Conservation (phyloP, 2,797 vertebrate species). For the Enteromius paludinosus region DNA sequence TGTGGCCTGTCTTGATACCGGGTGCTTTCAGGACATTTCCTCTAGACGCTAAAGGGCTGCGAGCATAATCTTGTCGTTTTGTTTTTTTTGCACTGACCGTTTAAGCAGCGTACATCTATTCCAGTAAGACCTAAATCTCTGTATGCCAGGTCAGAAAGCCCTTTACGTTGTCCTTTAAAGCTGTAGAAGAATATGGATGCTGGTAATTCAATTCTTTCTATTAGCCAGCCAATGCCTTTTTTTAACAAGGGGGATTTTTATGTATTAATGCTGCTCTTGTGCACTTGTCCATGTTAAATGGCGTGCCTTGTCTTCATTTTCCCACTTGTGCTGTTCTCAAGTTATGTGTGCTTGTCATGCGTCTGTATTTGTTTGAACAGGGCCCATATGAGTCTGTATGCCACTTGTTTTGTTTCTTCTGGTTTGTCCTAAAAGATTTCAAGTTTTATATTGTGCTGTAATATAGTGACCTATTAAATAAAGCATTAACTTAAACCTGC, state of each 20-base stretch:
- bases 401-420: constrained; percentile 46
- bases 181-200: constrained; percentile 73
- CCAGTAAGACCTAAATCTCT: background rate
- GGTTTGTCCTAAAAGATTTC: constrained; percentile 66
- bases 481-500: constrained; percentile 66
- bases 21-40: constrained; percentile 15
- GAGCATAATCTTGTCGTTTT: background rate
- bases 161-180: constrained; percentile 51
- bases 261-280: constrained; percentile 57
- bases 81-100: background rate
- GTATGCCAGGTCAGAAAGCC: constrained; percentile 50
- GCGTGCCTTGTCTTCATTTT: constrained; percentile 69
- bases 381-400: constrained; percentile 42
- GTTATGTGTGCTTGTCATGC: constrained; percentile 45
- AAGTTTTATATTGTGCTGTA: constrained; percentile 76
- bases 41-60: constrained; percentile 33
- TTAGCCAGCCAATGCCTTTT: constrained; percentile 37
- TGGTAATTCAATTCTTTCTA: constrained; percentile 74
- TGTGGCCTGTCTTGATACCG: constrained; percentile 1
- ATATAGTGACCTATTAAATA: constrained; percentile 72
- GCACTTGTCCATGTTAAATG: constrained; percentile 61
- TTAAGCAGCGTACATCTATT: background rate
- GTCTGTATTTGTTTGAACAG: constrained; percentile 41
- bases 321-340: constrained; percentile 32
- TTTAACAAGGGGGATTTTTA: constrained; percentile 4